Percentiles rank a stretch among this genome's conserved stretches.
Conservation (phyloP, 2,888 invertebrate genomes). For the Eupithecia tripunctaria region DNA sequence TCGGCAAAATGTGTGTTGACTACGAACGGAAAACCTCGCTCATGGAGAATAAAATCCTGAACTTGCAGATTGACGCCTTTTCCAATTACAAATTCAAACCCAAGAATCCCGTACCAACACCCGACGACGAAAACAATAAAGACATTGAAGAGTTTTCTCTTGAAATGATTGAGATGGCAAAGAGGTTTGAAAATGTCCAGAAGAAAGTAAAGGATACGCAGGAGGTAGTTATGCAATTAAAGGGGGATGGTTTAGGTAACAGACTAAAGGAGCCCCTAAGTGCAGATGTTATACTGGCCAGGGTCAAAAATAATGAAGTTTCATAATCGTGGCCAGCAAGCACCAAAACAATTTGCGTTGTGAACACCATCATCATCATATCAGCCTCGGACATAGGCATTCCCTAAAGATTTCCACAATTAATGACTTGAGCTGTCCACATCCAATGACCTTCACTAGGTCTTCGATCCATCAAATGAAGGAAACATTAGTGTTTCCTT, state of each 20-base stretch:
- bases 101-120: conserved; percentile 54
- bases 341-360: not conserved
- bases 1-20: conserved; percentile 69
- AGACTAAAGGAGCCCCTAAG: conserved; percentile 62
- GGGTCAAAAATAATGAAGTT: conserved; percentile 56
- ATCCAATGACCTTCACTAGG: too few species aligned
- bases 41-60: conserved; percentile 69
- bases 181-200: conserved; percentile 56
- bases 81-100: conserved; percentile 64
- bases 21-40: conserved; percentile 67
- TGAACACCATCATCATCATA: too few species aligned
- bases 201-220: conserved; percentile 61
- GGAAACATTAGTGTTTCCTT: too few species aligned
- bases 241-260: conserved; percentile 58
- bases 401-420: too few species aligned
- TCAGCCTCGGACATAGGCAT: too few species aligned
- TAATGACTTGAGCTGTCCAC: too few species aligned
- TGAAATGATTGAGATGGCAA: conserved; percentile 57
- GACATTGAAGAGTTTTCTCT: conserved; percentile 61
- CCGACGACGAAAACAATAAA: conserved; percentile 55
- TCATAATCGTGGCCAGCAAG: not conserved
- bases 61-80: conserved; percentile 65
- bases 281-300: conserved; percentile 58
- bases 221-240: conserved; percentile 63
- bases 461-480: too few species aligned